phyloP scores from a whole-genome alignment of 2,113 vertebrate species.

The Chiloscyllium plagiosum region DNA sequence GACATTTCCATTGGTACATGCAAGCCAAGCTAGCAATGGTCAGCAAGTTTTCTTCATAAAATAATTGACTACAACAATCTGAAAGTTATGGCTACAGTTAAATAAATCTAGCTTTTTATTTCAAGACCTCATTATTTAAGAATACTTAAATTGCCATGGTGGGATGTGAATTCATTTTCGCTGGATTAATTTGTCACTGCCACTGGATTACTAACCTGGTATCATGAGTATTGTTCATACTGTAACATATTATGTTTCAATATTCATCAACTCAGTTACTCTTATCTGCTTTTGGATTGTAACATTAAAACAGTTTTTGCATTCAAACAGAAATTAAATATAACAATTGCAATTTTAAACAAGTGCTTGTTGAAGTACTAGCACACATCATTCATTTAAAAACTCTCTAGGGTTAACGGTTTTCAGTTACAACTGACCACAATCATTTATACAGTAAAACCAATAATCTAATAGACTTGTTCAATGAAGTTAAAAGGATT shows the following conservation, averaged over 20 bases:
- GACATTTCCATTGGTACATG: no score
- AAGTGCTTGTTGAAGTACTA: neutral
- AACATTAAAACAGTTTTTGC: neutral
- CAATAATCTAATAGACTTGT: slow-evolving; percentile 10
- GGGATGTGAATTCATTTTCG: neutral
- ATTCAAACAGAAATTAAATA: neutral
- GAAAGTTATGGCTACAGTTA: neutral
- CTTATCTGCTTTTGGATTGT: neutral
- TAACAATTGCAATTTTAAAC: neutral
- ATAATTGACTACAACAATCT: neutral
- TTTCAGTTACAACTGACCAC: neutral
- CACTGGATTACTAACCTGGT: neutral
- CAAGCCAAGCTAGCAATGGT: neutral
- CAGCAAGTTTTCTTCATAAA: neutral
- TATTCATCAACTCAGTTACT: neutral
- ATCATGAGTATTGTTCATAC: neutral
- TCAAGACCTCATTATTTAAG: neutral
- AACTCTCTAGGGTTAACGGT: neutral
- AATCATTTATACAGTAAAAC: neutral
- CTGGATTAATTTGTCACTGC: neutral
- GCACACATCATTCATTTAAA: neutral
- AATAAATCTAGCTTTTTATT: neutral
- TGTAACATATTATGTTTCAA: neutral
- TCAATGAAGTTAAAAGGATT: slow-evolving; percentile 9
- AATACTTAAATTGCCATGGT: neutral